Conservation (phyloP, 2,888 invertebrate genomes). For the Hypolimnas misippus region DNA sequence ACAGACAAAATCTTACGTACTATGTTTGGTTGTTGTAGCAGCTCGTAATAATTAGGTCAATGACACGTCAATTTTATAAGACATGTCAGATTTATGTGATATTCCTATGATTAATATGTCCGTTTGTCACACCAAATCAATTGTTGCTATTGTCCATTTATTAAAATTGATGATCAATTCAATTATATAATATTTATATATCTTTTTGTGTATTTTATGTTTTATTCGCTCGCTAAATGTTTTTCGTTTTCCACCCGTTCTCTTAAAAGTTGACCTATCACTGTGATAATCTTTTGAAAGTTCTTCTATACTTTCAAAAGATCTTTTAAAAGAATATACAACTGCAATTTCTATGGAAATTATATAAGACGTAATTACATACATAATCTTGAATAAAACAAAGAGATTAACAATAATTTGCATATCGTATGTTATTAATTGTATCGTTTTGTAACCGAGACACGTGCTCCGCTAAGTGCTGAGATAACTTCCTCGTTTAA, state of each 20-base stretch:
- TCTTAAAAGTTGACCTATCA: no score
- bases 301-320: no score
- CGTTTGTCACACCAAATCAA: not conserved
- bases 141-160: not conserved
- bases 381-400: constrained; percentile 4
- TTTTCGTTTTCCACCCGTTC: no score
- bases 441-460: constrained; percentile 2
- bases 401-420: constrained; percentile 3
- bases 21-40: no score
- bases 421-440: not conserved
- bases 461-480: constrained; percentile 10
- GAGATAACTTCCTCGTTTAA: constrained; percentile 12
- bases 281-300: no score
- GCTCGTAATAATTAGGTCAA: not conserved
- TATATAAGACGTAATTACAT: not conserved
- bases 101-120: not conserved
- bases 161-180: not conserved
- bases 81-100: constrained; percentile 2
- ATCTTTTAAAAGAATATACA: no score
- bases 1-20: no score
- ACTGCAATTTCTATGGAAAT: not conserved
- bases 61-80: not conserved
- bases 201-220: no score
- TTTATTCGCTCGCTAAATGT: no score
- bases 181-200: not conserved